phyloP scores from a whole-genome alignment of 2,113 vertebrate species.

The Rhea americana region DNA sequence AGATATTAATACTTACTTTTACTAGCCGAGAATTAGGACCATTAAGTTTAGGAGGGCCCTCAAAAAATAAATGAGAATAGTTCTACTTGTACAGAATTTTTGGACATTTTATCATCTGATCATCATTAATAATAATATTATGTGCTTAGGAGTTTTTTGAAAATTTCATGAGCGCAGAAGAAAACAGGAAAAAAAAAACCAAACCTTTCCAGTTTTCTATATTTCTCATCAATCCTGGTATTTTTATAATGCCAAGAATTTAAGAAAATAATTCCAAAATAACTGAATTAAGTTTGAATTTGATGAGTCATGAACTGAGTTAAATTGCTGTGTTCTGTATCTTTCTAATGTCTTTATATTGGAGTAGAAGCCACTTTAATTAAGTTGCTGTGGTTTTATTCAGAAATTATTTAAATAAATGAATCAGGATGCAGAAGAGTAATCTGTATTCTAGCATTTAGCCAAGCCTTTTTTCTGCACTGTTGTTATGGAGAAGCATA shows the following conservation, averaged over 20 bases:
- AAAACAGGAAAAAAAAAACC: constrained; percentile 1
- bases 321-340: background rate
- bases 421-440: background rate
- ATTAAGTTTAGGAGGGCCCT: background rate
- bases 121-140: background rate
- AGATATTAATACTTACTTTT: background rate
- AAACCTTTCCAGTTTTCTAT: background rate
- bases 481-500: constrained; percentile 34
- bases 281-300: constrained; percentile 2
- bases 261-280: background rate
- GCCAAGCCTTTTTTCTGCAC: background rate
- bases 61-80: background rate
- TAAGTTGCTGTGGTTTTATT: background rate
- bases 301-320: background rate
- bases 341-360: background rate
- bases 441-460: background rate
- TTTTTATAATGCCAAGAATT: background rate
- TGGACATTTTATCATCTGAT: background rate
- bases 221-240: background rate
- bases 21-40: background rate
- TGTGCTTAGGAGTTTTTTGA: background rate
- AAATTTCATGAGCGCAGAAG: background rate
- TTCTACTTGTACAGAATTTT: background rate
- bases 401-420: background rate
- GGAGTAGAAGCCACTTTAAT: background rate